These are phyloP conservation scores for Pangasius macronema DNA, from an alignment of 2,797 vertebrate species.

Conservation along the genomic window DNA sequence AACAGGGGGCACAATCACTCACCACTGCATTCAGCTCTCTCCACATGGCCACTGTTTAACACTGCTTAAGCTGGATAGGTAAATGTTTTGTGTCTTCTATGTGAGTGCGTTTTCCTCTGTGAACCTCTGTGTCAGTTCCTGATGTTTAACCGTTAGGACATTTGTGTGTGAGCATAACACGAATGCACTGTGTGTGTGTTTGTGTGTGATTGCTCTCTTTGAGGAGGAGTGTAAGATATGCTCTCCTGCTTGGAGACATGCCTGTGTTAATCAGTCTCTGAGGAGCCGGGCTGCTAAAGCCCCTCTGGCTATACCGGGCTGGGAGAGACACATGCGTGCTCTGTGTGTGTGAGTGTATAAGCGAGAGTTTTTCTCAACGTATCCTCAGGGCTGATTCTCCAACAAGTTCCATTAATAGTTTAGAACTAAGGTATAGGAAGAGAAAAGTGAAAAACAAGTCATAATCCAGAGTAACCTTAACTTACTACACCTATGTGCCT, in stretches of 20 bases:
- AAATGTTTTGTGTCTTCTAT: slow-evolving; percentile 34
- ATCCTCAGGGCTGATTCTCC: slow-evolving; percentile 36
- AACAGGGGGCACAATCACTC: slow-evolving; percentile 36
- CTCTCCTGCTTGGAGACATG: slow-evolving; percentile 46
- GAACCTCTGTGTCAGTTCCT: slow-evolving; percentile 30
- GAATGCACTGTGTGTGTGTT: not conserved
- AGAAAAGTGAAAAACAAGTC: slow-evolving; percentile 14
- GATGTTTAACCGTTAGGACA: not conserved
- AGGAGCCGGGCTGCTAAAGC: slow-evolving; percentile 43
- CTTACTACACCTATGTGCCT: not conserved
- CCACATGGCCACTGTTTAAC: slow-evolving; percentile 45
- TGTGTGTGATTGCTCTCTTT: slow-evolving; percentile 25
- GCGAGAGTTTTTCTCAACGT: slow-evolving; percentile 21
- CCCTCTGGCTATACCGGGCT: slow-evolving; percentile 49
- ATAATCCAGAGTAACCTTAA: not conserved
- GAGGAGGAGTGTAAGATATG: slow-evolving; percentile 43
- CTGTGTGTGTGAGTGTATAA: slow-evolving; percentile 32
- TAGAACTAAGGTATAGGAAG: slow-evolving; percentile 20
- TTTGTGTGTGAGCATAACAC: not conserved
- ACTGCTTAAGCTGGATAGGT: slow-evolving; percentile 41
- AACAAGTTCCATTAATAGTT: slow-evolving; percentile 36
- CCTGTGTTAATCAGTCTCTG: slow-evolving; percentile 55
- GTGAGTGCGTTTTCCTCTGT: slow-evolving; percentile 25
- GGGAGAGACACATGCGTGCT: slow-evolving; percentile 21
- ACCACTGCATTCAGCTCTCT: slow-evolving; percentile 36